Evolutionary conservation across 2,797 vertebrate genomes (phyloP), one percentile per base, ranked within the genome.

Genomic region (Falco columbarius): DNA sequence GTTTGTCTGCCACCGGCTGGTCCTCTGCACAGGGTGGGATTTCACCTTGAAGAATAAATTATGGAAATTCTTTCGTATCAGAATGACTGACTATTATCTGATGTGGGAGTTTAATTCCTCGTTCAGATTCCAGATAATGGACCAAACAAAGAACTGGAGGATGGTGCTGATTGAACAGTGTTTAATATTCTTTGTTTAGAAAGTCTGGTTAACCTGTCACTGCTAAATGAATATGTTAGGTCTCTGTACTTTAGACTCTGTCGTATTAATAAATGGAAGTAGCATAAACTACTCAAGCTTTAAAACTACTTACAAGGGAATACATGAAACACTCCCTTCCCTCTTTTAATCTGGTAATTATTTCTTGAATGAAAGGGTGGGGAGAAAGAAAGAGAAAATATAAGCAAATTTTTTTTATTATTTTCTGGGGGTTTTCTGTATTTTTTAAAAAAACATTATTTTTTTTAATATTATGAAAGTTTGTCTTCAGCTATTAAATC

Each of bases 161-260:
- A 61, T 79, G 90, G 51, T 79, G 62, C 59, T 68, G 91, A 90
- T 22, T 46, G 92, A 97, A 72, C 66, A 90, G 62, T 77, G 46
- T 86, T 93, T 91, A 77, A 85, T 86, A 77, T n/a, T 72, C 75
- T 94, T 83, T 85, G 62, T 90, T 93, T 95, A 79, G 47, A 83
- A 91, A 93, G 71, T 65, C 67, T 87, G 44, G 81, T 75, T 95
- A 91, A 77, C 54, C 52, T 91, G 71, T 27, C 61, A 51, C 29
- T 72, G 49, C 88, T 65, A 54, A 85, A 90, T 83, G 58, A 93
- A 55, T 68, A 10, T 52, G n/a, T 54, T 90, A 49, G 51, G 63
- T 36, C 63, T 94, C 63, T 89, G 59, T 76, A 38, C 63, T 89
- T 89, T 27, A 81, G 62, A 47, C 34, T 92, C 71, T 90, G 58